Percentiles rank a stretch among this genome's conserved stretches.
Evolutionary conservation across 2,888 invertebrate species (phyloP).

Genomic region (Lasioglossum calceatum): DNA sequence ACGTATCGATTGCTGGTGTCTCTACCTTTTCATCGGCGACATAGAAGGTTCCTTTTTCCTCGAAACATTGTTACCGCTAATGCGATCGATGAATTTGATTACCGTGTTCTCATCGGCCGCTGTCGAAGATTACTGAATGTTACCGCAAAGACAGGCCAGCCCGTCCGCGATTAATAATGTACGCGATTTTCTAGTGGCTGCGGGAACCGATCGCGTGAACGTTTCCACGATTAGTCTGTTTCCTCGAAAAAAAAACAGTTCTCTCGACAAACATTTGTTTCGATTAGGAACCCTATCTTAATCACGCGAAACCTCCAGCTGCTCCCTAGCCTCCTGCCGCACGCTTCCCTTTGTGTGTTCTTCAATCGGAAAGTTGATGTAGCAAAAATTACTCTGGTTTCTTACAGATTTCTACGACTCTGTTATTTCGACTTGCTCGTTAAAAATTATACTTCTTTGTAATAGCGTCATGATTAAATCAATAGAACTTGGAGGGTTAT

Average conservation of each 20-base stretch:
- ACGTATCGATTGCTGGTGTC: constrained; percentile 52
- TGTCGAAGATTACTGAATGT: constrained; percentile 26
- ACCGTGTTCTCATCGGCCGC: constrained; percentile 22
- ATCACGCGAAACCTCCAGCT: not conserved
- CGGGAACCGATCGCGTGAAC: not conserved
- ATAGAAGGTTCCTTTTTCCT: constrained; percentile 31
- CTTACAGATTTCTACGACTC: not conserved
- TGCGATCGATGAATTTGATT: constrained; percentile 59
- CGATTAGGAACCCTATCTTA: not conserved
- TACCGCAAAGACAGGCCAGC: not conserved
- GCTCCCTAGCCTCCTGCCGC: not conserved
- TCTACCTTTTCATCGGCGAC: constrained; percentile 25
- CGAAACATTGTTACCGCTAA: constrained; percentile 43
- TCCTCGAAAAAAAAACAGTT: not conserved
- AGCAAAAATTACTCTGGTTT: not conserved
- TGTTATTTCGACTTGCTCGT: not conserved
- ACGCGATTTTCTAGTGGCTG: constrained; percentile 2
- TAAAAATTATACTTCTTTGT: not conserved
- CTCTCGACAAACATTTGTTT: not conserved
- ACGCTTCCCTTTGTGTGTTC: not conserved
- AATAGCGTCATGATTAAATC: not conserved
- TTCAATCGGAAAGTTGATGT: not conserved
- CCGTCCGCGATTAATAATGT: constrained; percentile 10
- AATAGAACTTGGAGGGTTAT: not conserved
- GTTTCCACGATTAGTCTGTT: not conserved